Percentiles rank a stretch among this genome's conserved stretches.
phyloP scores from a whole-genome alignment of 2,888 invertebrate genomes.

The Acheta domesticus region DNA sequence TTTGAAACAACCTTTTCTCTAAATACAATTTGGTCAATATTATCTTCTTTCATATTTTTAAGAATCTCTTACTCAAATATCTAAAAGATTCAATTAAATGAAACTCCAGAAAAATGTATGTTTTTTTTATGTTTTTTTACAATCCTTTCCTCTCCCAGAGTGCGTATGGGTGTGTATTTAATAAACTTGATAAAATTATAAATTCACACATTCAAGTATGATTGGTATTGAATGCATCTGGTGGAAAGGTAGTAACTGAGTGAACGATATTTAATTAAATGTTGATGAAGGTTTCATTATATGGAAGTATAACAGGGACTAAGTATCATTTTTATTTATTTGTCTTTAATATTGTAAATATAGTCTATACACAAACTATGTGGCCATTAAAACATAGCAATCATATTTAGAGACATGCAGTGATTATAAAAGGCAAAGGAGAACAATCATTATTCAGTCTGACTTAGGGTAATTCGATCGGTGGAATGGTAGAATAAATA shows the following conservation, averaged over 20 bases:
- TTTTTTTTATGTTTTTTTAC: no score
- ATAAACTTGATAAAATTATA: not conserved
- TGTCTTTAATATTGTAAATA: constrained; percentile 1
- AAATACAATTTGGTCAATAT: no score
- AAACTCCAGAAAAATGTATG: no score
- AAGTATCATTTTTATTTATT: not conserved
- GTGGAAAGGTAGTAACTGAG: not conserved
- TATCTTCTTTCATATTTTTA: no score
- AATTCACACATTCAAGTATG: not conserved
- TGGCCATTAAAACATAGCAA: constrained; percentile 18
- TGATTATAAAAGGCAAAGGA: constrained; percentile 4
- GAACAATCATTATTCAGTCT: constrained; percentile 18
- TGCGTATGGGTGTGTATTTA: not conserved
- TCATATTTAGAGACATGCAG: not conserved
- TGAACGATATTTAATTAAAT: constrained; percentile 5
- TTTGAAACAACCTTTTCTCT: no score
- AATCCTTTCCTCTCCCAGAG: not conserved
- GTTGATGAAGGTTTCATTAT: constrained; percentile 9
- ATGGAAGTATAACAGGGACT: not conserved
- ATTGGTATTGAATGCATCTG: not conserved
- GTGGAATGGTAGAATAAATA: not conserved
- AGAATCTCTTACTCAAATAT: no score
- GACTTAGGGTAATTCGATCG: constrained; percentile 11
- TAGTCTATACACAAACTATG: constrained; percentile 4
- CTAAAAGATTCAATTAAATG: no score